Percentiles rank a stretch among this genome's conserved stretches.
Conservation (phyloP, 2,888 invertebrate genomes). For the Heliconius ismenius region DNA sequence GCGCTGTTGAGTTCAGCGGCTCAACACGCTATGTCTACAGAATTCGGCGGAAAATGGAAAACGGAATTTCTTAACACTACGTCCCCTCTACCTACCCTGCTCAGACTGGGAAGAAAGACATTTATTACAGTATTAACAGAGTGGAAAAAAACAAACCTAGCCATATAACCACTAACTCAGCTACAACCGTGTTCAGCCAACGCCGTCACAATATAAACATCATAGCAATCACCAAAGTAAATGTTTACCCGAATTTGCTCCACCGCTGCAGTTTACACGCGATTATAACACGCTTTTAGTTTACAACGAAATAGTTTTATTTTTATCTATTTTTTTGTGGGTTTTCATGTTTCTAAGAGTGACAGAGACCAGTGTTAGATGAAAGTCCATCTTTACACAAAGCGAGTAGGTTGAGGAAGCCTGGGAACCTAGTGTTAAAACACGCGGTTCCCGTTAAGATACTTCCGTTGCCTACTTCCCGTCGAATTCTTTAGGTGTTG, state of each 20-base stretch:
- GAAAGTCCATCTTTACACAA: neutral
- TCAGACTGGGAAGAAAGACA: too few relatives aligned
- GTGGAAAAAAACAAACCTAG: neutral
- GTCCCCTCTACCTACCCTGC: too few relatives aligned
- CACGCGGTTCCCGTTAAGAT: too few relatives aligned
- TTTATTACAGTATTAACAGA: neutral
- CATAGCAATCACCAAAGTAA: slow-evolving; percentile 41
- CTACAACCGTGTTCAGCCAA: slow-evolving; percentile 22
- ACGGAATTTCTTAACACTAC: too few relatives aligned
- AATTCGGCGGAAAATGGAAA: too few relatives aligned
- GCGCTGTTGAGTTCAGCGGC: too few relatives aligned
- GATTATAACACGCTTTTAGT: slow-evolving; percentile 32
- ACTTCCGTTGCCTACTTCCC: too few relatives aligned
- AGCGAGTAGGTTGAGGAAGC: too few relatives aligned
- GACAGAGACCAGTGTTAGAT: neutral
- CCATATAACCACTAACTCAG: slow-evolving; percentile 30
- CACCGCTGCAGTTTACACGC: slow-evolving; percentile 36
- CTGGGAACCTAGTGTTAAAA: too few relatives aligned
- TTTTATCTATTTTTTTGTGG: neutral
- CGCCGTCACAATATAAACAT: slow-evolving; percentile 40
- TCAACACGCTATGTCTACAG: too few relatives aligned
- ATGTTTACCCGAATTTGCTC: slow-evolving; percentile 37
- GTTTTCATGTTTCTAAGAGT: neutral
- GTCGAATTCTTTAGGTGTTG: too few relatives aligned
- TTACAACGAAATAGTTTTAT: slow-evolving; percentile 19